Evolutionary conservation across 2,113 vertebrate genomes (phyloP).

Genomic region (Chaetorhynchus papuensis): DNA sequence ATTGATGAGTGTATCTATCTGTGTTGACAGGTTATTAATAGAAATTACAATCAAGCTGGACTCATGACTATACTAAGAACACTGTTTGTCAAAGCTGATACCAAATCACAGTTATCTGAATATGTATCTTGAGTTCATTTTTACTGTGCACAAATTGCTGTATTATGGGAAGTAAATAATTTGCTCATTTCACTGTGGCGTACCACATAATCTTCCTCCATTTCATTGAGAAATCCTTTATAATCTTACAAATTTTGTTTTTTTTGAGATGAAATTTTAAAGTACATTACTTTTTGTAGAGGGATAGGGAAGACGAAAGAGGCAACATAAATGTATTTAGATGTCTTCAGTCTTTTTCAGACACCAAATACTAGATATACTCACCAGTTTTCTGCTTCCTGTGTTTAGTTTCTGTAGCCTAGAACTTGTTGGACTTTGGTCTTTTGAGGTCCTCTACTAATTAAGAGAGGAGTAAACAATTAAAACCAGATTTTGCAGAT

Average conservation of each 20-base stretch:
- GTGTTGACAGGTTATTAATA: neutral
- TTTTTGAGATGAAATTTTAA: neutral
- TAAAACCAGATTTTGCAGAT: neutral
- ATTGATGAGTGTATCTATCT: neutral
- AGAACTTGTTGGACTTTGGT: neutral
- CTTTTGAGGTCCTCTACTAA: neutral
- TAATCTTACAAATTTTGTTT: fast-evolving
- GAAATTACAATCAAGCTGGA: neutral
- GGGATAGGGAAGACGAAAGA: neutral
- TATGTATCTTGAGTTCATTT: neutral
- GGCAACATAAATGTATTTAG: neutral
- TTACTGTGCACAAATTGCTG: neutral
- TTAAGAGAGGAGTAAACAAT: neutral
- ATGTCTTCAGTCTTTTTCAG: neutral
- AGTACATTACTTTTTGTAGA: neutral
- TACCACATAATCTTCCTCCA: neutral
- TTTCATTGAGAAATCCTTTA: neutral
- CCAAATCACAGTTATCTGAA: neutral
- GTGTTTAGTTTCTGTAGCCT: neutral
- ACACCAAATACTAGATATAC: neutral
- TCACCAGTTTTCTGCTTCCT: neutral
- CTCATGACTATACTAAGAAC: fast-evolving
- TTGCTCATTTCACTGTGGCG: neutral
- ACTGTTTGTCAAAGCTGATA: neutral
- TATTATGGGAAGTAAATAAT: neutral